Percentiles rank a stretch among this genome's conserved stretches.
Evolutionary conservation across 2,888 invertebrate species (phyloP).

Genomic region (Andricus quercusramuli): DNA sequence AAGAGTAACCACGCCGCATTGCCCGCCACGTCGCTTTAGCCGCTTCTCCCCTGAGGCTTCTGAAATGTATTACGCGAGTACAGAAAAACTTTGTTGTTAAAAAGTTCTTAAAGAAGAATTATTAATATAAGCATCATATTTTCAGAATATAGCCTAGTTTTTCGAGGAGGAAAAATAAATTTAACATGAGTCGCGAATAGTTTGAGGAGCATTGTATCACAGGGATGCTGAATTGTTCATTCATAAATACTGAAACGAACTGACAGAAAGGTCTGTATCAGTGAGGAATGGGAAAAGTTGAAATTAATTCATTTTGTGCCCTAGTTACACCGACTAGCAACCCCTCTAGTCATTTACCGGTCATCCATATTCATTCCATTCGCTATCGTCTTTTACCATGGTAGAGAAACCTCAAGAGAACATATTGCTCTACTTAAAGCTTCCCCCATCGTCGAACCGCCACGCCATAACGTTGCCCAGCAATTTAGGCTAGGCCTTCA

Average conservation of each 20-base stretch:
- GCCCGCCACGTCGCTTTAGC: too few relatives aligned
- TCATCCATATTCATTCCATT: conserved; percentile 70
- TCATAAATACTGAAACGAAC: conserved; percentile 19
- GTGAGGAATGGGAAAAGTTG: conserved; percentile 52
- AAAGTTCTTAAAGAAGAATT: neutral
- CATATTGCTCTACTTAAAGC: conserved; percentile 59
- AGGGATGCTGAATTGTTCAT: conserved; percentile 11
- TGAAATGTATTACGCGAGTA: too few relatives aligned
- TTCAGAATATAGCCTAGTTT: neutral
- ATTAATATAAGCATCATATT: neutral
- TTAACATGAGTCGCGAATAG: conserved; percentile 20
- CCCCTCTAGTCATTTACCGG: conserved; percentile 54
- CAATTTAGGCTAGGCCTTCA: conserved; percentile 27
- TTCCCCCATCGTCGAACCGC: neutral
- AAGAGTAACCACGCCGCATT: too few relatives aligned
- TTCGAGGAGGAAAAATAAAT: conserved; percentile 1
- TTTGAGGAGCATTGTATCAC: conserved; percentile 25
- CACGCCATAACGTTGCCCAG: conserved; percentile 31
- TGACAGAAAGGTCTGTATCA: conserved; percentile 9
- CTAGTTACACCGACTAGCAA: conserved; percentile 18
- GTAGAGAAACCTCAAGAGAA: conserved; percentile 40
- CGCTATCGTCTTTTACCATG: conserved; percentile 63
- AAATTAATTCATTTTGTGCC: conserved; percentile 57
- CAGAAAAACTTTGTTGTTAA: neutral
- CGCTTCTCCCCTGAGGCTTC: too few relatives aligned